These are phyloP conservation scores for Sphyrna mokarran DNA, from an alignment of 2,113 vertebrate species.

Conservation along the genomic window DNA sequence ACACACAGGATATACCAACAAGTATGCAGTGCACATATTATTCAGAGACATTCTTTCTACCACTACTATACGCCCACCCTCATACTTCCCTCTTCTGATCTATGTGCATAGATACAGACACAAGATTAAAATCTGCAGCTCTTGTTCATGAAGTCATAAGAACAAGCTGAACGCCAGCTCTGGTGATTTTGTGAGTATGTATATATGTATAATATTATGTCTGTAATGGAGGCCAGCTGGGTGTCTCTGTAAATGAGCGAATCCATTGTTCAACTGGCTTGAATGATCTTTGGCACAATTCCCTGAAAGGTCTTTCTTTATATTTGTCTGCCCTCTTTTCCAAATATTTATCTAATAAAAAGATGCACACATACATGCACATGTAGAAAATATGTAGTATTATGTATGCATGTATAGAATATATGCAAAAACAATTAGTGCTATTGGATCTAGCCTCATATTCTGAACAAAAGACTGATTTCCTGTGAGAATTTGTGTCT, in stretches of 20 bases:
- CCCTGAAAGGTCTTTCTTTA: neutral
- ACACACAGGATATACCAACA: neutral
- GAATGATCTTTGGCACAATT: neutral
- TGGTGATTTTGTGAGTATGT: no score
- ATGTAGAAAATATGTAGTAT: neutral
- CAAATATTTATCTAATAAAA: constrained; percentile 18
- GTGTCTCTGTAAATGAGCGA: neutral
- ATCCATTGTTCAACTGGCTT: neutral
- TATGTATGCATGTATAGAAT: neutral
- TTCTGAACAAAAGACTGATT: neutral
- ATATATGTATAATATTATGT: neutral
- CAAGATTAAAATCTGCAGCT: neutral
- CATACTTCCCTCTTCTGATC: neutral
- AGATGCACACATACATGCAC: neutral
- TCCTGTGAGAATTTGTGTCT: constrained; percentile 36
- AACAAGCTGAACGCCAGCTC: neutral
- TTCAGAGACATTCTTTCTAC: neutral
- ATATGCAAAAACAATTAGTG: neutral
- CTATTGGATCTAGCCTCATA: neutral
- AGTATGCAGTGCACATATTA: neutral
- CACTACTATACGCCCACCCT: neutral
- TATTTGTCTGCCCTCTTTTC: neutral
- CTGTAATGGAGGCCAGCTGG: neutral
- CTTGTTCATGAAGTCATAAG: neutral
- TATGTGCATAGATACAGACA: neutral